Percentiles rank a stretch among this genome's conserved stretches.
Conservation (phyloP, 2,113 vertebrate species). For the Ochotona princeps region DNA sequence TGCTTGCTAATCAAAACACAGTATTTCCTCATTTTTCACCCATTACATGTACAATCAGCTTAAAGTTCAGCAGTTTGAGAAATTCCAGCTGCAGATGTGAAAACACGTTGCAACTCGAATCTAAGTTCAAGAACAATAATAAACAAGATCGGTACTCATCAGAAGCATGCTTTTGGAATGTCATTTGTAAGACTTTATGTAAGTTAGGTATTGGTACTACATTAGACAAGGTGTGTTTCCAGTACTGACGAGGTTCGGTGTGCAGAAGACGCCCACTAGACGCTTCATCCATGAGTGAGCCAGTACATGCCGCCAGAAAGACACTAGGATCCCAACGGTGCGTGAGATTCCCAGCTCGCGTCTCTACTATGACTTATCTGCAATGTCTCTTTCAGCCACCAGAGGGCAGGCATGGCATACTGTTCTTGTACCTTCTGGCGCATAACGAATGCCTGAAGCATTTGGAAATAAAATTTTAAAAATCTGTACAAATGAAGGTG, state of each 20-base stretch:
- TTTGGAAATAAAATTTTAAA: background rate
- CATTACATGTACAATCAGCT: background rate
- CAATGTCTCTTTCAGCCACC: conserved; percentile 61
- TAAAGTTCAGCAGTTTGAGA: background rate
- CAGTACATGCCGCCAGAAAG: background rate
- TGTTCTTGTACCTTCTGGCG: conserved; percentile 29
- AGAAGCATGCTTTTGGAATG: background rate
- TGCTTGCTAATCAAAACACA: background rate
- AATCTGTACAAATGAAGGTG: background rate
- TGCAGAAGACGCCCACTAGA: background rate
- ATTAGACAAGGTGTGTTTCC: background rate
- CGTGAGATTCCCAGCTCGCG: background rate
- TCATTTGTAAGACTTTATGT: background rate
- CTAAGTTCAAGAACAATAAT: background rate
- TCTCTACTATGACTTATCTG: background rate
- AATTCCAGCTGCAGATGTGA: background rate
- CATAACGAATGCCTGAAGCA: background rate
- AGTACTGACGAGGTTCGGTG: background rate
- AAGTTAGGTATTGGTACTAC: background rate
- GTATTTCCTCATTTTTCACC: background rate
- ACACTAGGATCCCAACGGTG: background rate
- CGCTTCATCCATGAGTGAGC: background rate
- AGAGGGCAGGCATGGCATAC: conserved; percentile 65
- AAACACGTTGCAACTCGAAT: background rate
- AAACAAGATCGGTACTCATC: background rate